phyloP scores from a whole-genome alignment of 2,888 invertebrate species.

The Clepsis dumicolana region DNA sequence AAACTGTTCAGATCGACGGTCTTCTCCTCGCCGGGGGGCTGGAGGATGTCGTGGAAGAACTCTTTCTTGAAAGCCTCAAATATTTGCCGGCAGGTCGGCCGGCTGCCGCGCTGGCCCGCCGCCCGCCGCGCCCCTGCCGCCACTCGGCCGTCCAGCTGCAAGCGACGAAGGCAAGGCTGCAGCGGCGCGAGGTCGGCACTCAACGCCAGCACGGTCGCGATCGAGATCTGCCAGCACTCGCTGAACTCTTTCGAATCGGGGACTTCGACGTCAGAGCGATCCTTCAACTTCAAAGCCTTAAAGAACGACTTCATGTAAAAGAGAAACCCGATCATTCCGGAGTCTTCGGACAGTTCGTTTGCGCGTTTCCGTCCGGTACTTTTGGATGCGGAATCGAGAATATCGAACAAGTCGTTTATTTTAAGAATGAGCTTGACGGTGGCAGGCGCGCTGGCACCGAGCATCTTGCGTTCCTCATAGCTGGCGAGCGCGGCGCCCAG shows the following conservation, averaged over 20 bases:
- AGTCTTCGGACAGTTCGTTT: not conserved
- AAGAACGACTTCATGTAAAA: conserved; percentile 33
- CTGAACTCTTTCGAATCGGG: not conserved
- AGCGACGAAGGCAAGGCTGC: conserved; percentile 12
- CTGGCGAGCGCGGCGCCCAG: conserved; percentile 12
- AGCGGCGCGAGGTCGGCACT: conserved; percentile 18
- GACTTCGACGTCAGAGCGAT: not conserved
- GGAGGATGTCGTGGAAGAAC: conserved; percentile 21
- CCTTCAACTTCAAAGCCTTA: conserved; percentile 17
- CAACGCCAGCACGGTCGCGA: conserved; percentile 31
- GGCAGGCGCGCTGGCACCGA: conserved; percentile 6
- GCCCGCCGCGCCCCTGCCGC: conserved; percentile 48
- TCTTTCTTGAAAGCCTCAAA: conserved; percentile 17
- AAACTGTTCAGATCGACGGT: conserved; percentile 18
- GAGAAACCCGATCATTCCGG: conserved; percentile 19
- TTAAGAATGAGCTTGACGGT: conserved; percentile 27
- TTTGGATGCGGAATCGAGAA: conserved; percentile 5
- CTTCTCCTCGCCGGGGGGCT: not conserved
- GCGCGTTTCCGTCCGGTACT: not conserved
- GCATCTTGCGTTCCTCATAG: conserved; percentile 11
- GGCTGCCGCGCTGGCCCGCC: not conserved
- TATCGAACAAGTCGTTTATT: conserved; percentile 20
- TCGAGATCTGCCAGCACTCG: conserved; percentile 23
- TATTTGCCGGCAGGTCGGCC: conserved; percentile 18
- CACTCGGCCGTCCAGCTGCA: conserved; percentile 24